A percentile compares a stretch with the other conserved stretches of the same genome.
Evolutionary conservation across 1,140 invertebrate genomes (phyloP).

Genomic region (Leptopilina boulardi): DNA sequence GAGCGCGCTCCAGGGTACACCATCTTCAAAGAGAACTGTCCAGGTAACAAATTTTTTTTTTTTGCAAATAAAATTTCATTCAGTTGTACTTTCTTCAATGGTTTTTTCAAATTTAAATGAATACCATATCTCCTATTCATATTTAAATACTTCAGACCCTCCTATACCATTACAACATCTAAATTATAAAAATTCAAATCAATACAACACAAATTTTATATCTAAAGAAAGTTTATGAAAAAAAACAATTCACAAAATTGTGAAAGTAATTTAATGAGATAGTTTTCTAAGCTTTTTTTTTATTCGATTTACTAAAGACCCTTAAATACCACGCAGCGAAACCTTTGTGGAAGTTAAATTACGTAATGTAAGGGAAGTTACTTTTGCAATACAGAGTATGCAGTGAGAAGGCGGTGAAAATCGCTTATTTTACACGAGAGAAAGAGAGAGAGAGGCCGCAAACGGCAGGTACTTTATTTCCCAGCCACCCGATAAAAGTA

Average conservation of each 20-base stretch:
- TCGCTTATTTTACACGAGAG: slow-evolving; percentile 48
- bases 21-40: slow-evolving; percentile 78
- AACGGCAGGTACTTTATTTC: slow-evolving; percentile 10
- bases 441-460: too few species aligned
- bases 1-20: slow-evolving; percentile 76
- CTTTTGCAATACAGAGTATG: neutral
- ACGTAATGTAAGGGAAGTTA: neutral
- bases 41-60: slow-evolving; percentile 71
- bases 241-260: too few species aligned
- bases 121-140: too few species aligned
- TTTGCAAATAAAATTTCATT: neutral
- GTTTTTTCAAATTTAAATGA: too few species aligned
- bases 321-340: neutral
- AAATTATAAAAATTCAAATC: too few species aligned
- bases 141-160: too few species aligned
- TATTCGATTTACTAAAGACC: neutral
- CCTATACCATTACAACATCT: too few species aligned
- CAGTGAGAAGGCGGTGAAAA: slow-evolving; percentile 42
- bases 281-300: too few species aligned
- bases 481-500: slow-evolving; percentile 43
- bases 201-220: too few species aligned
- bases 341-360: neutral
- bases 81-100: too few species aligned
- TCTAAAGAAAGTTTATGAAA: too few species aligned
- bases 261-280: too few species aligned